phyloP scores from a whole-genome alignment of 2,797 vertebrate genomes.

The Peromyscus nudipes region DNA sequence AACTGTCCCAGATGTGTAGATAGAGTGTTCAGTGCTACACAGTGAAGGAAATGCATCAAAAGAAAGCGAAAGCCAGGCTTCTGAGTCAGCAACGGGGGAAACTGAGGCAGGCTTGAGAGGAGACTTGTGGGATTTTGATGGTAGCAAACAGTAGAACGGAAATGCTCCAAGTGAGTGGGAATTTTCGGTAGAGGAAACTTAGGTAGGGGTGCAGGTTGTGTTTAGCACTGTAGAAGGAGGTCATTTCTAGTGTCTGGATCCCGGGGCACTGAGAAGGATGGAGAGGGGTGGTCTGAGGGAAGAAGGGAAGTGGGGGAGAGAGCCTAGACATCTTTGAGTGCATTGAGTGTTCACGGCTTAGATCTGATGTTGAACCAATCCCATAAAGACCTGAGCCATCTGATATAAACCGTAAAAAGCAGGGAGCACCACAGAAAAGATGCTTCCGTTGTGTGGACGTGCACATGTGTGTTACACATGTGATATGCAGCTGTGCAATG shows the following conservation, averaged over 20 bases:
- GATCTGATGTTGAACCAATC: background rate
- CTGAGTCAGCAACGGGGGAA: background rate
- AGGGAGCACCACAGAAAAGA: background rate
- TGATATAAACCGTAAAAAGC: background rate
- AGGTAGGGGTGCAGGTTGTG: background rate
- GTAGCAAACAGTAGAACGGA: background rate
- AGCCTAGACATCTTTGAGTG: background rate
- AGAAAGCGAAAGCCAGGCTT: background rate
- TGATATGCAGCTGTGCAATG: background rate
- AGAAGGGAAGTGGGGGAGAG: too few species aligned
- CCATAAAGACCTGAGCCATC: background rate
- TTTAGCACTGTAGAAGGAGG: background rate
- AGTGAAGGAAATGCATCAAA: background rate
- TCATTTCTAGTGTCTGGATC: background rate
- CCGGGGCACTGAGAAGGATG: background rate
- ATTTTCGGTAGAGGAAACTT: background rate
- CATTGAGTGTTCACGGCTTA: rapidly evolving
- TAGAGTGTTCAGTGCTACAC: background rate
- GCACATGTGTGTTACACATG: rapidly evolving
- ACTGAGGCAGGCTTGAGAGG: background rate
- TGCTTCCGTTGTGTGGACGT: background rate
- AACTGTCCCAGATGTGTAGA: background rate
- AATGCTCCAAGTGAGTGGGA: too few species aligned
- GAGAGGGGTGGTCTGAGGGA: background rate
- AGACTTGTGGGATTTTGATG: background rate